Percentiles rank a stretch among this genome's conserved stretches.
These are phyloP conservation scores for Schizopygopsis pylzovi DNA, from an alignment of 2,797 vertebrate genomes.

Conservation along the genomic window DNA sequence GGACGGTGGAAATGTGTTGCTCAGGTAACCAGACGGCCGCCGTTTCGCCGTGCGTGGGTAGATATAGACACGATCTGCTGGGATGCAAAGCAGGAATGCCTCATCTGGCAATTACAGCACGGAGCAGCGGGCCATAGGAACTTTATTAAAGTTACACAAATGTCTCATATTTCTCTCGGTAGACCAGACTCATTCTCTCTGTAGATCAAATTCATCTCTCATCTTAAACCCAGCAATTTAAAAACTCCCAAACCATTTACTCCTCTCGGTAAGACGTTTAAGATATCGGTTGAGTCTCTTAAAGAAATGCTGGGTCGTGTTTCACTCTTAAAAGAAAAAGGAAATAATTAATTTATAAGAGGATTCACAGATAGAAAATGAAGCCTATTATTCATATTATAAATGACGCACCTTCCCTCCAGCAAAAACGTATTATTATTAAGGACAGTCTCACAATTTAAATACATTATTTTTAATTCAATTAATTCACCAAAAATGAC, in stretches of 20 bases:
- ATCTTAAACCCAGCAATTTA: slow-evolving; percentile 18
- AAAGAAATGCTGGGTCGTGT: not conserved
- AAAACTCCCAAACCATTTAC: slow-evolving; percentile 16
- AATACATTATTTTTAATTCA: not conserved
- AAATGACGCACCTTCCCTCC: not conserved
- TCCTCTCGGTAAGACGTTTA: not conserved
- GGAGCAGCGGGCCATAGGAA: slow-evolving; percentile 21
- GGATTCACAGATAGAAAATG: not conserved
- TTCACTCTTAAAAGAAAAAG: not conserved
- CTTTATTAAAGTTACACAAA: slow-evolving; percentile 38
- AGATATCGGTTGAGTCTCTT: slow-evolving; percentile 3
- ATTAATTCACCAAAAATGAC: not conserved
- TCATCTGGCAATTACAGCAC: slow-evolving; percentile 60
- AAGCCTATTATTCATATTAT: not conserved
- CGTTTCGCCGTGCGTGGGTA: slow-evolving; percentile 53
- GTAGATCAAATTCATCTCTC: slow-evolving; percentile 20
- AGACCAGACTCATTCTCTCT: slow-evolving; percentile 11
- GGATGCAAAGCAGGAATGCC: slow-evolving; percentile 64
- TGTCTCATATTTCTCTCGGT: slow-evolving; percentile 37
- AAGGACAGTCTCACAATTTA: not conserved
- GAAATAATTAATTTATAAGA: not conserved
- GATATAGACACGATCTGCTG: slow-evolving; percentile 59
- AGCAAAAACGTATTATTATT: not conserved
- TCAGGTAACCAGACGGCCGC: slow-evolving; percentile 60
- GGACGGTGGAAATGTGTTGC: slow-evolving; percentile 50